Base-by-base conservation (phyloP, 2,113 vertebrate genomes). In the Protobothrops flavoviridis region DNA sequence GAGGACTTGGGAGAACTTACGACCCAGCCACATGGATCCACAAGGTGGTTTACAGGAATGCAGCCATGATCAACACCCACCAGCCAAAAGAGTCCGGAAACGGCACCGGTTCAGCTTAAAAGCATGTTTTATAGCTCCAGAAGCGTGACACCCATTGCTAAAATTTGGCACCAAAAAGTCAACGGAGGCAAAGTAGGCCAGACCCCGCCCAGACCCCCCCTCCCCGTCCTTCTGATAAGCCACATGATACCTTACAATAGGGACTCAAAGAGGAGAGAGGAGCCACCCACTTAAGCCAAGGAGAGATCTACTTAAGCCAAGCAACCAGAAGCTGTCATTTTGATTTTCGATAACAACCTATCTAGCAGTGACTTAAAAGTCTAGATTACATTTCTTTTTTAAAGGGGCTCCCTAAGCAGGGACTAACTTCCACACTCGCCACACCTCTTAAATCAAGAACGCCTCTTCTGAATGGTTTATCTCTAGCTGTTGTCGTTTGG, bases 401-500 rank as follows among this genome's bases (percentile, higher is more conserved):
- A 8, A 69, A 4, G 24, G 10, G 10, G 10, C 88, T 12, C 39
- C 26, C 20, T 33, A 52, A 13, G 15, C 87, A 59, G 23, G 33
- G 12, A 89, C 26, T 12, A 50, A 23, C 52, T 21, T 53, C 55
- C 55, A n/a, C 39, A 17, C 87, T 5, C 3, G 33, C 12, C 39
- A 64, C 8, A 6, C 64, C 9, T 53, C 24, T 57, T 15, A 69
- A 69, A 69, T 15, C 64, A 69, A 15, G 64, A n/a, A 15, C 5
- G 5, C n/a, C 64, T 48, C 55, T 12, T 88, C 59, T 81, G 81
- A 61, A 48, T 20, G 2, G 57, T 10, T 45, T 29, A 39, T 2
- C 55, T 13, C 61, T 69, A n/a, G n/a, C n/a, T 6, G 88, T 11
- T 93, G 87, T 69, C 33, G 85, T 95, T 90, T 92, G 87, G 59